Percentiles rank a stretch among this genome's conserved stretches.
Evolutionary conservation across 2,797 vertebrate species (phyloP).

Genomic region (Cetoscarus ocellatus): DNA sequence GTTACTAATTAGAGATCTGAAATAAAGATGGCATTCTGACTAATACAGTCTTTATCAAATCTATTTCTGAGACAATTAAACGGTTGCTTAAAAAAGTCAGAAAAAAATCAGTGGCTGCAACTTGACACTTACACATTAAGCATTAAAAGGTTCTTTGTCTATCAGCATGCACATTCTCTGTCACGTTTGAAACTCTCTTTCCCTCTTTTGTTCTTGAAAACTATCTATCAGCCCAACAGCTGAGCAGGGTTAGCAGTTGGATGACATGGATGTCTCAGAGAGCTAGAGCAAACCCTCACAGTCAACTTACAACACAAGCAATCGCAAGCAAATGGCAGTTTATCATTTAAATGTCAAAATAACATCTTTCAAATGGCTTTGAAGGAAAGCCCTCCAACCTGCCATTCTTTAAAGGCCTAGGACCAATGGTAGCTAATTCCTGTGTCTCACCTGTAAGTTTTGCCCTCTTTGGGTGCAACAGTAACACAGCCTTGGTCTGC

Average conservation of each 20-base stretch:
- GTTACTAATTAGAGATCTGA: no score
- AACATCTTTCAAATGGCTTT: constrained; percentile 29
- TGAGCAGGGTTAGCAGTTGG: neutral
- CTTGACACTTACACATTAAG: no score
- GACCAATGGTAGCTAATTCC: neutral
- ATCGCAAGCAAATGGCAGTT: constrained; percentile 2
- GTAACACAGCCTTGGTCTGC: constrained; percentile 88
- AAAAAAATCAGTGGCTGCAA: no score
- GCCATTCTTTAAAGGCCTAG: neutral
- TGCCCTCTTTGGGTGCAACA: constrained; percentile 94
- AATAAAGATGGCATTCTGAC: no score
- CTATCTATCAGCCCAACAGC: neutral
- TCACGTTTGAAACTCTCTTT: no score
- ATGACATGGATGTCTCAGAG: neutral
- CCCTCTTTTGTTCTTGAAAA: neutral
- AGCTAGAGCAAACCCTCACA: constrained; percentile 2
- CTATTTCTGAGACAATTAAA: no score
- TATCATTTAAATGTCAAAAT: constrained; percentile 14
- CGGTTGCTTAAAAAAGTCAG: no score
- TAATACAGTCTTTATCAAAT: no score
- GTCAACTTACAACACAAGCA: constrained; percentile 2
- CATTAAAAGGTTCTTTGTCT: no score
- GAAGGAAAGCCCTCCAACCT: neutral
- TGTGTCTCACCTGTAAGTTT: constrained; percentile 93
- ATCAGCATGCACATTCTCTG: no score